Evolutionary conservation across 2,113 vertebrate genomes (phyloP), one percentile per base, ranked within the genome.

Genomic region (Macrotis lagotis): DNA sequence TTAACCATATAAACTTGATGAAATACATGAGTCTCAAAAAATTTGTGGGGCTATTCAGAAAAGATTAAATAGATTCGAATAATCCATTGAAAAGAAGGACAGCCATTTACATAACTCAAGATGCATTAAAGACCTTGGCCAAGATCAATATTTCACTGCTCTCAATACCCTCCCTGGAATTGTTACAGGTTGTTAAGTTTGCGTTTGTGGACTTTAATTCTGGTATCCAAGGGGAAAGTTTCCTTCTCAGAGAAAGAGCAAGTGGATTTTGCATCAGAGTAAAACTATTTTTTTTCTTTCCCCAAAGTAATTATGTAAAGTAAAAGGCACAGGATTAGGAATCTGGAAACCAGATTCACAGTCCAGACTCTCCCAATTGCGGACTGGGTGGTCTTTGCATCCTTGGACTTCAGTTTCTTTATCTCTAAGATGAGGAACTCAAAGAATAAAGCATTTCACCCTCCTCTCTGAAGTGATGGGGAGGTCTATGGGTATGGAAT

Each of bases 21-120:
- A 44, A 66, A 66, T 26, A 59, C 37, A 48, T 90, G 92, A 88
- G 31, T 66, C 52, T 91, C 88, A 25, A 44, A 93, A 93, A 94
- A 89, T 89, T 28, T 53, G 50, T 37, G 48, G 51, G 92, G 51
- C 50, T 94, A 44, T 55, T 92, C 90, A 93, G 90, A 89, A 59
- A 93, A 93, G 74, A 66, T 51, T 25, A 47, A 51, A 91, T 19
- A 83, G 50, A 37, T 48, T 53, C 92, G 25, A 89, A 53, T 47
- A 47, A 88, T 59, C 91, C 44, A 8, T 51, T 90, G n/a, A 94
- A 49, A 48, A 92, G 50, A 92, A 92, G 55, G 55, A 88, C 88
- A 44, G 16, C 91, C 52, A 48, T 83, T 91, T 91, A 92, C n/a
- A 88, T 37, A 50, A 74, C 28, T 55, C 74, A 90, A 31, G 91